These are phyloP conservation scores for Sarcophaga variegata DNA, from an alignment of 2,888 invertebrate genomes.

Conservation along the genomic window DNA sequence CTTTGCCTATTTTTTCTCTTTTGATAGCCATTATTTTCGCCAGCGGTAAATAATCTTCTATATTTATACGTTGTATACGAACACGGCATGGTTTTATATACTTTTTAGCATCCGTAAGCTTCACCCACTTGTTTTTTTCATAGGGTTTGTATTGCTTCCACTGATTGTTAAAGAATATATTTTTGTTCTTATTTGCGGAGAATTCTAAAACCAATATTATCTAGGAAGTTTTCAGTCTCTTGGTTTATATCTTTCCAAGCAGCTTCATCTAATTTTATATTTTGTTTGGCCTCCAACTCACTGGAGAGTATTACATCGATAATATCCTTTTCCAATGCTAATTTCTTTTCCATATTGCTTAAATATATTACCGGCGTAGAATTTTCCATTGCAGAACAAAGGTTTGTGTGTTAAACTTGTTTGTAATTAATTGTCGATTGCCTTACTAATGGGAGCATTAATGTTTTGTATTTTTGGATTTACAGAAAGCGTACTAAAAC, in stretches of 20 bases:
- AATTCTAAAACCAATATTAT: constrained; percentile 66
- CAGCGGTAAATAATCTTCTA: constrained; percentile 71
- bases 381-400: constrained; percentile 83
- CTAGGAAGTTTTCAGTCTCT: constrained; percentile 72
- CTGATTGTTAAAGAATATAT: constrained; percentile 11
- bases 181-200: constrained; percentile 31
- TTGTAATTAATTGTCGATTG: constrained; percentile 1
- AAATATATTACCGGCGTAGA: constrained; percentile 87
- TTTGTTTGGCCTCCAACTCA: constrained; percentile 69
- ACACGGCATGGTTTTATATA: constrained; percentile 70
- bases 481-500: constrained; percentile 80
- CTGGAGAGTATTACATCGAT: constrained; percentile 72
- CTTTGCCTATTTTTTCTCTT: background rate
- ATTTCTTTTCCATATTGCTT: constrained; percentile 81
- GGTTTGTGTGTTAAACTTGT: constrained; percentile 64
- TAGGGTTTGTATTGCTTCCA: background rate
- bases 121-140: constrained; percentile 45
- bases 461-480: background rate
- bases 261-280: constrained; percentile 18
- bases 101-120: constrained; percentile 61
- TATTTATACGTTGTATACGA: constrained; percentile 69
- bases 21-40: constrained; percentile 55
- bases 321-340: constrained; percentile 74
- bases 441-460: background rate
- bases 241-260: constrained; percentile 45